Percentiles rank a stretch among this genome's conserved stretches.
These are phyloP conservation scores for Perdita meconis DNA, from an alignment of 2,888 invertebrate genomes.

Conservation along the genomic window DNA sequence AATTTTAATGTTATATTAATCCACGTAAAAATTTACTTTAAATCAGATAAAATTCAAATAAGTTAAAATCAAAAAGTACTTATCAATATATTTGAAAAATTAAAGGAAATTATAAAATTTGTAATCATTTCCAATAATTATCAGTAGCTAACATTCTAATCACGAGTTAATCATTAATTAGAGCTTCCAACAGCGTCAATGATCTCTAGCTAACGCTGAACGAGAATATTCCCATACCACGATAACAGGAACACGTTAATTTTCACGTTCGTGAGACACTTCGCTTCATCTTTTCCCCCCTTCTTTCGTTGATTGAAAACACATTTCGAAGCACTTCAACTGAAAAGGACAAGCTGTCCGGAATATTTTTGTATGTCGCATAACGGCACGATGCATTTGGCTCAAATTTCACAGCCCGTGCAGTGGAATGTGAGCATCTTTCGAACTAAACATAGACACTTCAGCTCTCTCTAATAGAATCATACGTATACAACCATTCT, in stretches of 20 bases:
- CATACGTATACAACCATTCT: background rate
- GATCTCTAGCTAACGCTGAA: no score
- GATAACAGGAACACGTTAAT: background rate
- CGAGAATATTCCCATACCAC: background rate
- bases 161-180: no score
- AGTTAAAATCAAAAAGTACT: no score
- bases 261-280: slow-evolving; percentile 10
- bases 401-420: slow-evolving; percentile 13
- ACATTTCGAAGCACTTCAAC: background rate
- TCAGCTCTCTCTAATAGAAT: background rate
- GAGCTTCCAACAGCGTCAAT: no score
- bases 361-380: slow-evolving; percentile 20
- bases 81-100: no score
- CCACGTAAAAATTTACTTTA: no score
- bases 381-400: slow-evolving; percentile 59
- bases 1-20: no score
- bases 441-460: no score
- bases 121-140: no score
- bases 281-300: background rate
- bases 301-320: background rate
- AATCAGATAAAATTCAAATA: no score
- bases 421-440: background rate
- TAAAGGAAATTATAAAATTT: no score
- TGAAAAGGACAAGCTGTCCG: background rate
- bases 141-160: no score